Evolutionary conservation across 2,888 invertebrate species (phyloP).

Genomic region (Gymnocheta viridis): DNA sequence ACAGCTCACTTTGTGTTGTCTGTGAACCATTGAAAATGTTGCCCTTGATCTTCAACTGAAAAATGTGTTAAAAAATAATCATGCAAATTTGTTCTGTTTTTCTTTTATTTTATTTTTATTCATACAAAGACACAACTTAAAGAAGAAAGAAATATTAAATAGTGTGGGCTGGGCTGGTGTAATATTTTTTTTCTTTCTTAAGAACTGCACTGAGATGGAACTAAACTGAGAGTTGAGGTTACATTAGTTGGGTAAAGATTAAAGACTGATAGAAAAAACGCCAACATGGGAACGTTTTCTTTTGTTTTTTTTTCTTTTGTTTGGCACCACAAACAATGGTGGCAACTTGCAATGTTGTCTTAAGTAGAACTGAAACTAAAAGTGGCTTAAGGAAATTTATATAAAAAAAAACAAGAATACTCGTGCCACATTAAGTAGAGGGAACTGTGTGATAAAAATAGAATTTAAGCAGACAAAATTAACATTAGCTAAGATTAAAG

Average conservation of each 20-base stretch:
- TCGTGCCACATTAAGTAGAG: constrained; percentile 6
- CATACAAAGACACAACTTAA: constrained; percentile 1
- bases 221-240: constrained; percentile 28
- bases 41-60: constrained; percentile 68
- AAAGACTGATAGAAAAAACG: constrained; percentile 51
- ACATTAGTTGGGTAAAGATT: constrained; percentile 52
- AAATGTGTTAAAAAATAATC: constrained; percentile 40
- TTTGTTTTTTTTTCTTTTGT: not conserved
- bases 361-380: constrained; percentile 52
- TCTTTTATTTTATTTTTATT: constrained; percentile 29
- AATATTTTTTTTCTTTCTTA: constrained; percentile 9
- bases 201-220: constrained; percentile 15
- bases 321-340: constrained; percentile 5
- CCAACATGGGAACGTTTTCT: constrained; percentile 40
- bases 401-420: not conserved
- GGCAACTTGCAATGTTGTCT: constrained; percentile 11
- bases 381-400: constrained; percentile 49
- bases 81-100: constrained; percentile 33
- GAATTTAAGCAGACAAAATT: constrained; percentile 26
- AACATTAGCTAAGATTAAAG: constrained; percentile 10
- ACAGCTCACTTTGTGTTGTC: not conserved
- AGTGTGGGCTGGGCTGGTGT: constrained; percentile 45
- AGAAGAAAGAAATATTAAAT: constrained; percentile 3
- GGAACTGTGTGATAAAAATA: constrained; percentile 51
- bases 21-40: constrained; percentile 55